Evolutionary conservation across 2,113 vertebrate species (phyloP).

Genomic region (Atrichornis clamosus): DNA sequence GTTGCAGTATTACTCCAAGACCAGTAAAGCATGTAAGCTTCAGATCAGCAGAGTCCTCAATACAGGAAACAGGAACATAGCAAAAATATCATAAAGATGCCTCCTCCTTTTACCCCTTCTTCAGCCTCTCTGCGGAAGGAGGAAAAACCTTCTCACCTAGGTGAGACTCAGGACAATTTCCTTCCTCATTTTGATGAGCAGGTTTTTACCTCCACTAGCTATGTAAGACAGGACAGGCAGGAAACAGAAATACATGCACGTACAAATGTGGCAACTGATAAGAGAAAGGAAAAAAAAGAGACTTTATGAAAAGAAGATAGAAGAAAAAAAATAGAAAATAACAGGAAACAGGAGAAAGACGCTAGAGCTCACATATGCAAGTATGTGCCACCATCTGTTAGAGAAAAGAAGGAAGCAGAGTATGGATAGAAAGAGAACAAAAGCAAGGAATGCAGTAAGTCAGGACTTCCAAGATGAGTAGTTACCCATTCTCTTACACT

Average conservation of each 20-base stretch:
- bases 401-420: background rate
- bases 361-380: background rate
- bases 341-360: conserved; percentile 1
- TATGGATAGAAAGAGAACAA: conserved; percentile 6
- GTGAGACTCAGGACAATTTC: background rate
- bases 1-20: background rate
- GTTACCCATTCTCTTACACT: background rate
- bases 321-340: background rate
- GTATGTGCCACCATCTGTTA: background rate
- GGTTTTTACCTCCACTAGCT: background rate
- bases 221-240: background rate
- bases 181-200: background rate
- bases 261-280: background rate
- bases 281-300: background rate
- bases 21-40: background rate
- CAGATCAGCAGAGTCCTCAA: background rate
- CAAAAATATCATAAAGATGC: background rate
- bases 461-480: conserved; percentile 21
- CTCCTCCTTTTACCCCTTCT: background rate
- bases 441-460: conserved; percentile 48
- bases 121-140: background rate
- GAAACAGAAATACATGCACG: background rate
- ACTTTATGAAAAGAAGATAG: background rate
- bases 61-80: background rate
- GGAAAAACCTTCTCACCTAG: background rate